Evolutionary conservation across 2,113 vertebrate genomes (phyloP).

Genomic region (Rhinopithecus roxellana): DNA sequence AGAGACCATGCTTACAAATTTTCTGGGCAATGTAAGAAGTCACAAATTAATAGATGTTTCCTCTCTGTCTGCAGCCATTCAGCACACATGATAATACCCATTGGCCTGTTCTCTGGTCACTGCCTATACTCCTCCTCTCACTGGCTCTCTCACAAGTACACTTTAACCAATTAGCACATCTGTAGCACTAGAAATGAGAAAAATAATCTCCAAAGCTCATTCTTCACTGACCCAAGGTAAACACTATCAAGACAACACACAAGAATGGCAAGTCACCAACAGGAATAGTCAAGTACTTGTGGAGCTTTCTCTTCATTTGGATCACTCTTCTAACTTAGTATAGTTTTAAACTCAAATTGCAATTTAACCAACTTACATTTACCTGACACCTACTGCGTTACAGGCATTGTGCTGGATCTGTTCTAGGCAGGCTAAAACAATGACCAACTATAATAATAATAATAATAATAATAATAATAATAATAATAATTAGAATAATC

Average conservation of each 20-base stretch:
- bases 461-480: too few species aligned
- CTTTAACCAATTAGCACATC: not conserved
- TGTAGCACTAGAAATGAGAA: constrained; percentile 12
- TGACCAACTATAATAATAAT: too few species aligned
- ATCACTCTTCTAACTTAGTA: not conserved
- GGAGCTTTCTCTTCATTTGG: not conserved
- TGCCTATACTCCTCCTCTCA: not conserved
- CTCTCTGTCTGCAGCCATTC: not conserved
- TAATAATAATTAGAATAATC: not conserved
- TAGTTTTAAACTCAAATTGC: not conserved
- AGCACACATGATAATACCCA: not conserved
- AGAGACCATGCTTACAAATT: not conserved
- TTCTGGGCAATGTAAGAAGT: not conserved
- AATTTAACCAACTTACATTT: not conserved
- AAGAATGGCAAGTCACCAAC: not conserved
- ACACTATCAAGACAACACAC: not conserved
- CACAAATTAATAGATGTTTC: not conserved
- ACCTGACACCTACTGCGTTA: not conserved
- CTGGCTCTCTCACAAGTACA: not conserved
- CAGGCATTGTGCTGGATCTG: not conserved
- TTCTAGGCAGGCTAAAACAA: not conserved
- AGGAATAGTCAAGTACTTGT: not conserved
- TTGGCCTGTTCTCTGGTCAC: not conserved
- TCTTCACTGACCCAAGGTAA: not conserved
- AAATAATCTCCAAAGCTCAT: not conserved